Base-by-base conservation (phyloP, 2,888 invertebrate species). In the Pyrrhosoma nymphula region DNA sequence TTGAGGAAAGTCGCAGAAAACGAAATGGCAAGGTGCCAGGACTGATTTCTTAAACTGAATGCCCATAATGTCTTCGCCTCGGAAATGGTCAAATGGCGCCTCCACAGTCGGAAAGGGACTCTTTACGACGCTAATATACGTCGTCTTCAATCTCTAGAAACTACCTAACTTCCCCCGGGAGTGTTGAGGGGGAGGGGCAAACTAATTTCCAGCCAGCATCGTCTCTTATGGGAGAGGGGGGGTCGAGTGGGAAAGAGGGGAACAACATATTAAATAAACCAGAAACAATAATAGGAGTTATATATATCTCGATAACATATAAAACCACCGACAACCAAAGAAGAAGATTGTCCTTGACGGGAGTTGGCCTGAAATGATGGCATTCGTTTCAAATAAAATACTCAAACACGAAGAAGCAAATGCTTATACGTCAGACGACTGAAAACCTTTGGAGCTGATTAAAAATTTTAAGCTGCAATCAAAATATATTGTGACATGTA, bases 1-100 rank as follows among this genome's bases (percentile, higher is more conserved):
- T 4, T 12, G n/a, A n/a, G 69, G 82, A 82, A 82, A 82, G 35
- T 35, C 82, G 30, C 82, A 82, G 82, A 82, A 47, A 82, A 82
- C 82, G 82, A 82, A 82, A 82, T 82, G 82, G 82, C 82, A 82
- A 82, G 82, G 82, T 35, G 82, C 82, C 82, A 82, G 35, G n/a
- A 82, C 82, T 82, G 82, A 82, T 82, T 82, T 82, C 82, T 82
- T 82, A 35, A 82, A 82, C 82, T 82, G 82, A 82, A 82, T 82
- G 82, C 82, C 82, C 82, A 82, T 82, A 82, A 82, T 82, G 82
- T 35, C 69, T 69, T 82, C 82, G 82, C 82, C 82, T 35, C 30
- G 82, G 82, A 82, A 82, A 82, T 82, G 82, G 82, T 82, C 82
- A 82, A 82, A 82, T 35, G 82, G 82, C 82, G 82, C 82, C 82